A percentile compares a stretch with the other conserved stretches of the same genome.
phyloP scores from a whole-genome alignment of 2,113 vertebrate species.

The Strix aluco region DNA sequence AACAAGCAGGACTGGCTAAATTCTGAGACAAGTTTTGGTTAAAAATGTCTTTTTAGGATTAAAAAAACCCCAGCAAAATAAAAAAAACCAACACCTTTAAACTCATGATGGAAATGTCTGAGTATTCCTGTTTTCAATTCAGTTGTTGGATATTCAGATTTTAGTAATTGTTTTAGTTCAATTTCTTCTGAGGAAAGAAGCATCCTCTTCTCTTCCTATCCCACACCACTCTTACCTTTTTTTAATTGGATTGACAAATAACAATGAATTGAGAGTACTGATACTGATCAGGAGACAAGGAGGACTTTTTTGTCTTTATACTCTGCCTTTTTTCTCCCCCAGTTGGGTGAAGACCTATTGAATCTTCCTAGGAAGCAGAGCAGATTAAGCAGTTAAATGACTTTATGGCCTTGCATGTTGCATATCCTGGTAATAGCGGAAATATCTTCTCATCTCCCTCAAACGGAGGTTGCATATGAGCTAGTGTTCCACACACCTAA shows the following conservation, averaged over 20 bases:
- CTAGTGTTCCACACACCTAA: not conserved
- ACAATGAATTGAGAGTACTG: not conserved
- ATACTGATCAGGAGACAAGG: not conserved
- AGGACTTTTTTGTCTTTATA: not conserved
- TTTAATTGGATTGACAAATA: not conserved
- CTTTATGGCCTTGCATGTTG: not conserved
- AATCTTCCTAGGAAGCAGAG: not conserved
- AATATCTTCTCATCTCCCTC: not conserved
- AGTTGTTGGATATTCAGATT: not conserved
- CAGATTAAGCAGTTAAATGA: not conserved
- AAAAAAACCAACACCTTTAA: not conserved
- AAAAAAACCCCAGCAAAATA: not conserved
- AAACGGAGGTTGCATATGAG: not conserved
- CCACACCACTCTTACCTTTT: not conserved
- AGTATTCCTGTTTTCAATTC: not conserved
- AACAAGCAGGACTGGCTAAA: not conserved
- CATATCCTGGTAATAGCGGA: not conserved
- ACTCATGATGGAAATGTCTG: not conserved
- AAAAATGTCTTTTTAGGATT: not conserved
- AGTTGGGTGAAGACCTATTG: not conserved
- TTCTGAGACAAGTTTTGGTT: not conserved
- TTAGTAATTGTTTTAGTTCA: not conserved
- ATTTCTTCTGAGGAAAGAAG: not conserved
- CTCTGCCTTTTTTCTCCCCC: fast-evolving
- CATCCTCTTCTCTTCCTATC: not conserved